Evolutionary conservation across 2,113 vertebrate genomes (phyloP), one percentile per base, ranked within the genome.

Genomic region (Barbus barbus): DNA sequence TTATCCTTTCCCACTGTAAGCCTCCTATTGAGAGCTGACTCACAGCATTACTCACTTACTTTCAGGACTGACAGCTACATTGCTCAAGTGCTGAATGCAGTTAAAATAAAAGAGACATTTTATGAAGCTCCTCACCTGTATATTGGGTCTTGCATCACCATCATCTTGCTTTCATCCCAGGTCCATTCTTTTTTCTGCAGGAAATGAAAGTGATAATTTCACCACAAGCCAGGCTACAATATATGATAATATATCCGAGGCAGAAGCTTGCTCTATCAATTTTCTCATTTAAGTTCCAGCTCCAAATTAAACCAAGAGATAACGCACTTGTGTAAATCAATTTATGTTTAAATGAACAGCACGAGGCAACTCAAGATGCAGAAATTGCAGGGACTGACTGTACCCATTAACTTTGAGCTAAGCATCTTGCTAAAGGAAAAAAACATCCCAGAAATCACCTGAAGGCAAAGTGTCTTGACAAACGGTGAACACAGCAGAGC

Each of bases 111-210:
- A 48, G 20, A 51, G 6, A 69, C 13, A 69, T 48, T 33, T 26
- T 28, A 81, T 63, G 58, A 79, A 63, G 77, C 75, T 44, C 5
- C 85, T 90, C 87, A 98, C 98, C 98, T 96, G 94, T 99, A 99
- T 90, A 99, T 97, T 41, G 98, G 98, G 90, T 99, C 98, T 3
- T 98, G 97, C 98, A 99, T 99, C 92, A 99, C 94, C 58, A 99
- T 93, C 96, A 98, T 96, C 92, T 97, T 98, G 93, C 95, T 98
- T 91, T 99, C 97, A 0, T 99, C 97, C 98, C 98, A 98, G 0
- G 95, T 97, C 97, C 97, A 99, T 83, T 98, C 97, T 91, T 97
- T 99, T 94, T 97, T 99, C 98, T 99, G 95, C 87, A 80, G 65
- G 13, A 56, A 24, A 85, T 44, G 9, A 75, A 78, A 75, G n/a